Evolutionary conservation across 1,140 invertebrate species (phyloP).

Genomic region (Tetramorium parvispinum): DNA sequence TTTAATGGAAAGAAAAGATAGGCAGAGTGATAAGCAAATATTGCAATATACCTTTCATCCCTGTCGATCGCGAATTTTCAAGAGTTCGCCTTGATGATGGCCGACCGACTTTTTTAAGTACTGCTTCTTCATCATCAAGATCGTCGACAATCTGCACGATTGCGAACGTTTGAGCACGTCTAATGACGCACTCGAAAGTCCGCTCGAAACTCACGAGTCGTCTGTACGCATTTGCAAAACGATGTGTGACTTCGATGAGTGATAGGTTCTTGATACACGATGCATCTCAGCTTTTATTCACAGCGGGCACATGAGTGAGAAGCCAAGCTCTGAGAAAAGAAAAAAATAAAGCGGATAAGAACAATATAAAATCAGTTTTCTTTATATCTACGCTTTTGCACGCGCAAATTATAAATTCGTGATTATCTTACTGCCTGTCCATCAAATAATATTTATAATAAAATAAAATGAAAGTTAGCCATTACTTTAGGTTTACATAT

Average conservation of each 20-base stretch:
- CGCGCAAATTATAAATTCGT: constrained; percentile 13
- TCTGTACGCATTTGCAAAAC: constrained; percentile 17
- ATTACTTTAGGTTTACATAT: constrained; percentile 18
- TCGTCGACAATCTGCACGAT: neutral
- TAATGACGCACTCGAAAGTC: constrained; percentile 24
- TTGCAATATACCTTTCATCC: constrained; percentile 46
- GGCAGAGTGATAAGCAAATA: neutral
- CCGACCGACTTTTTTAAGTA: constrained; percentile 9
- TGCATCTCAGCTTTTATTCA: constrained; percentile 16
- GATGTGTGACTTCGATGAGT: neutral
- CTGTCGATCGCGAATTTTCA: constrained; percentile 42
- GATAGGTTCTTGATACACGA: neutral
- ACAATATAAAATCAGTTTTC: constrained; percentile 13
- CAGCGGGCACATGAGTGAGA: neutral
- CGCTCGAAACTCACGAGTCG: constrained; percentile 29
- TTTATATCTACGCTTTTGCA: neutral
- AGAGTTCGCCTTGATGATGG: constrained; percentile 17
- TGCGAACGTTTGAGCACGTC: neutral
- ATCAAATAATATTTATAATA: constrained; percentile 4
- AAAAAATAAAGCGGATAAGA: constrained; percentile 5
- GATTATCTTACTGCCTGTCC: neutral
- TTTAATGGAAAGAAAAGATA: neutral
- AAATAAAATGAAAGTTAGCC: constrained; percentile 18
- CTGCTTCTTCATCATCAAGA: constrained; percentile 47
- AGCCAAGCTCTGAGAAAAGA: neutral